Percentiles rank a stretch among this genome's conserved stretches.
Evolutionary conservation across 2,888 invertebrate species (phyloP).

Genomic region (Auanema sp.): DNA sequence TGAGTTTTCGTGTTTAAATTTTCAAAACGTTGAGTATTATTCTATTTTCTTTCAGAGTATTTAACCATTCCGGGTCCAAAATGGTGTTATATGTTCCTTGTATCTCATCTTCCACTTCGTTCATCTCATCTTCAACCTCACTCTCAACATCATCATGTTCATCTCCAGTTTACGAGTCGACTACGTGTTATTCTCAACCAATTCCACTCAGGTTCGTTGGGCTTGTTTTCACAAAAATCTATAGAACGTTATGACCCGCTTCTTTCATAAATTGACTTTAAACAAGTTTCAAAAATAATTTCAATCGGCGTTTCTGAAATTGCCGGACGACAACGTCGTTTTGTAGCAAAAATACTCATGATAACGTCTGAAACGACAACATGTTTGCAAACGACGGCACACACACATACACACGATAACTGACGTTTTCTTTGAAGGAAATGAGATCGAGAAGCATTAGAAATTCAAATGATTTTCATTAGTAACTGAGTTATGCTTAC

Average conservation of each 20-base stretch:
- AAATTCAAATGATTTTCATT: no score
- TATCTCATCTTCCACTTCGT: slow-evolving; percentile 34
- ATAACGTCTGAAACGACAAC: no score
- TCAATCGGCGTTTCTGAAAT: no score
- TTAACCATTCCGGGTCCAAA: slow-evolving; percentile 41
- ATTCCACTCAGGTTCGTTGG: slow-evolving; percentile 36
- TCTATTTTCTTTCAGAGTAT: slow-evolving; percentile 29
- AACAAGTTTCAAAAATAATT: no score
- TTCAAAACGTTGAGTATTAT: neutral
- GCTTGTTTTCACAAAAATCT: neutral
- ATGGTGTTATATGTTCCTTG: slow-evolving; percentile 36
- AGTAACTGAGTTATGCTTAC: no score
- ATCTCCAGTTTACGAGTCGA: slow-evolving; percentile 9
- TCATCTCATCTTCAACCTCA: slow-evolving; percentile 25
- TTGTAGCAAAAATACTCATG: no score
- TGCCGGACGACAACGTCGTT: no score
- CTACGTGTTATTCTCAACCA: slow-evolving; percentile 24
- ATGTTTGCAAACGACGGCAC: no score
- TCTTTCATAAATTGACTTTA: no score
- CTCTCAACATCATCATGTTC: slow-evolving; percentile 27
- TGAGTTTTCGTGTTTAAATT: neutral
- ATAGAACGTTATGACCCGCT: neutral
- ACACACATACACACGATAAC: no score
- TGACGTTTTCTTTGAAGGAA: no score
- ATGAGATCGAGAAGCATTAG: no score